These are phyloP conservation scores for Ectemnius continuus DNA, from an alignment of 2,888 invertebrate genomes.

Conservation along the genomic window DNA sequence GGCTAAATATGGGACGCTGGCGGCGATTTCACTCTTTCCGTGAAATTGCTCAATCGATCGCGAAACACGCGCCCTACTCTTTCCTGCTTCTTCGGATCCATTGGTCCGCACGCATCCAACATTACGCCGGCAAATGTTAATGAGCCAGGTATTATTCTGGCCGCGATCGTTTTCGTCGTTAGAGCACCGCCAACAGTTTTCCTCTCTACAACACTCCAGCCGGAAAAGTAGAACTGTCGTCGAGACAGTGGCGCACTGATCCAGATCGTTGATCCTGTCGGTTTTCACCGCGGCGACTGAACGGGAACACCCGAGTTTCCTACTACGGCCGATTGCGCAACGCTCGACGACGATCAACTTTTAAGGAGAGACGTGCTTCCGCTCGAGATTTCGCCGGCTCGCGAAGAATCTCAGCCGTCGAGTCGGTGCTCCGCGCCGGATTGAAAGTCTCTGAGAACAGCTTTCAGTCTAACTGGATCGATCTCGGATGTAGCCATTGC, in stretches of 20 bases:
- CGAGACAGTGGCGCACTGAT: slow-evolving; percentile 17
- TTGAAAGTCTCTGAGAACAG: too few relatives aligned
- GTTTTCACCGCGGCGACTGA: slow-evolving; percentile 5
- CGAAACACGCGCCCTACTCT: neutral
- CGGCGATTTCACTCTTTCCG: slow-evolving; percentile 45
- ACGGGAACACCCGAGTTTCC: slow-evolving; percentile 8
- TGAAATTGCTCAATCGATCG: slow-evolving; percentile 47
- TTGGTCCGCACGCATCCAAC: too few relatives aligned
- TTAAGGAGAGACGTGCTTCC: slow-evolving; percentile 29
- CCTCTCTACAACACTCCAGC: neutral
- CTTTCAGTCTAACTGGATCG: too few relatives aligned
- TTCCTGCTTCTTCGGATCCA: too few relatives aligned
- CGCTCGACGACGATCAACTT: slow-evolving; percentile 15
- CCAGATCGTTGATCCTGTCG: slow-evolving; percentile 29
- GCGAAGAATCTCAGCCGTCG: slow-evolving; percentile 29
- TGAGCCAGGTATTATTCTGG: too few relatives aligned
- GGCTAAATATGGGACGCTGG: slow-evolving; percentile 37
- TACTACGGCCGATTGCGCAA: slow-evolving; percentile 32
- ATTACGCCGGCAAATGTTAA: too few relatives aligned
- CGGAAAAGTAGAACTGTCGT: slow-evolving; percentile 24
- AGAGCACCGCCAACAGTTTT: too few relatives aligned
- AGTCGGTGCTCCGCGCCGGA: slow-evolving; percentile 10
- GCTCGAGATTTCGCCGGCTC: slow-evolving; percentile 41
- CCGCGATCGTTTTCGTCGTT: too few relatives aligned
- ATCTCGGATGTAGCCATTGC: neutral